phyloP scores from a whole-genome alignment of 2,888 invertebrate species.

The Microctonus brassicae region DNA sequence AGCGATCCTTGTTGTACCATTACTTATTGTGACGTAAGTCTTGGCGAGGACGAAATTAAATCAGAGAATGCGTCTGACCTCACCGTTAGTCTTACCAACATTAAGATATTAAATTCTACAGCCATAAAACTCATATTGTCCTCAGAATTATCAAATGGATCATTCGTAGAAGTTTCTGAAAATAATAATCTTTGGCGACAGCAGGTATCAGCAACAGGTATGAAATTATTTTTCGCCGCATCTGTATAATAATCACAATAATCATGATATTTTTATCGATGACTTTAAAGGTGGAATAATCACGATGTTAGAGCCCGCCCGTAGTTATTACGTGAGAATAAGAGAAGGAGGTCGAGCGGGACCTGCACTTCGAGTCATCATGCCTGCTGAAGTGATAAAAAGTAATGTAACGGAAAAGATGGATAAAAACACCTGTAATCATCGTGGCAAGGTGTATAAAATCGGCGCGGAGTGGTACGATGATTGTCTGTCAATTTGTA shows the following conservation, averaged over 20 bases:
- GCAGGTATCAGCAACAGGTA: slow-evolving; percentile 61
- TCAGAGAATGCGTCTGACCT: slow-evolving; percentile 62
- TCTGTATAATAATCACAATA: too few relatives aligned
- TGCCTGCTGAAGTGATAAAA: slow-evolving; percentile 64
- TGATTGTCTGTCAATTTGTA: slow-evolving; percentile 84
- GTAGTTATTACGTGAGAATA: slow-evolving; percentile 67
- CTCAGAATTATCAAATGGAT: slow-evolving; percentile 55
- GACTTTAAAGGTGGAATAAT: slow-evolving; percentile 58
- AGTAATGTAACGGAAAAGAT: slow-evolving; percentile 59
- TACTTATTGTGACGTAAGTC: slow-evolving; percentile 87
- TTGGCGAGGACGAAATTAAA: slow-evolving; percentile 79
- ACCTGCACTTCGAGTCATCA: slow-evolving; percentile 58
- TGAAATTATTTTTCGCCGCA: neutral
- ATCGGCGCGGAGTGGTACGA: slow-evolving; percentile 75
- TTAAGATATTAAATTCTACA: slow-evolving; percentile 66
- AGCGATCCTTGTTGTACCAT: slow-evolving; percentile 88
- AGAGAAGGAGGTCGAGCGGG: slow-evolving; percentile 59
- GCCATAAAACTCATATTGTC: slow-evolving; percentile 63
- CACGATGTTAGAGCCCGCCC: slow-evolving; percentile 65
- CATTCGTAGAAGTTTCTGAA: slow-evolving; percentile 62
- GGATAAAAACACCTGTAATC: slow-evolving; percentile 57
- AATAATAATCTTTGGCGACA: slow-evolving; percentile 65
- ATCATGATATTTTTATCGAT: slow-evolving; percentile 2
- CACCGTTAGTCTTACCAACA: slow-evolving; percentile 62
- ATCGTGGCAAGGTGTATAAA: slow-evolving; percentile 69